A percentile compares a stretch with the other conserved stretches of the same genome.
Evolutionary conservation across 2,797 vertebrate species (phyloP).

Genomic region (Pachyuromys duprasi): DNA sequence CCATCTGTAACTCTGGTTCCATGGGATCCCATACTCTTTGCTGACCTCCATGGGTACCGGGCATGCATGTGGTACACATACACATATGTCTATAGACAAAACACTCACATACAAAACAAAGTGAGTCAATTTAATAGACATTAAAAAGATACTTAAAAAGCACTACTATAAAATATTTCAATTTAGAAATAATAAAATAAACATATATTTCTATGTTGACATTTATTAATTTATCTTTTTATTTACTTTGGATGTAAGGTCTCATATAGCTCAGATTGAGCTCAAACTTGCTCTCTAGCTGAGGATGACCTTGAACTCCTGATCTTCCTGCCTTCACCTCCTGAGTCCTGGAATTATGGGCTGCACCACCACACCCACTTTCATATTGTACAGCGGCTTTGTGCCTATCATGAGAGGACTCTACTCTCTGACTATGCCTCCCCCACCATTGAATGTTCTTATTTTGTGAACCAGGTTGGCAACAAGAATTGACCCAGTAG

Average conservation of each 20-base stretch:
- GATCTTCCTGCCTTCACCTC: not conserved
- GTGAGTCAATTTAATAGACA: not conserved
- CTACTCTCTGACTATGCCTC: not conserved
- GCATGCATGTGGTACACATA: not conserved
- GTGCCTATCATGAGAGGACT: not conserved
- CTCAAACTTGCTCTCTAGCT: not conserved
- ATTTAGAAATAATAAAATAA: slow-evolving; percentile 37
- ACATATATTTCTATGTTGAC: not conserved
- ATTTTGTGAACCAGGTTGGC: slow-evolving; percentile 29
- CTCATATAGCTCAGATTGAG: not conserved
- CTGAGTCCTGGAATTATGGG: not conserved
- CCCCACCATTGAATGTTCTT: not conserved
- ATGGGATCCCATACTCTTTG: not conserved
- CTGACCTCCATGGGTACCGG: not conserved
- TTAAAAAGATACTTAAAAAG: too few relatives aligned
- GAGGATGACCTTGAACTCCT: not conserved
- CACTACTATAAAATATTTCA: not conserved
- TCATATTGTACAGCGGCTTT: too few relatives aligned
- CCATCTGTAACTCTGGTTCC: not conserved
- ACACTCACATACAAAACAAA: not conserved
- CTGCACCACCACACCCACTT: not conserved
- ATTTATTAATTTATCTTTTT: not conserved
- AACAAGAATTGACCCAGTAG: not conserved
- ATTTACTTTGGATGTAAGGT: not conserved
- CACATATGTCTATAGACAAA: not conserved